phyloP scores from a whole-genome alignment of 2,113 vertebrate genomes.

The Cacatua alba region DNA sequence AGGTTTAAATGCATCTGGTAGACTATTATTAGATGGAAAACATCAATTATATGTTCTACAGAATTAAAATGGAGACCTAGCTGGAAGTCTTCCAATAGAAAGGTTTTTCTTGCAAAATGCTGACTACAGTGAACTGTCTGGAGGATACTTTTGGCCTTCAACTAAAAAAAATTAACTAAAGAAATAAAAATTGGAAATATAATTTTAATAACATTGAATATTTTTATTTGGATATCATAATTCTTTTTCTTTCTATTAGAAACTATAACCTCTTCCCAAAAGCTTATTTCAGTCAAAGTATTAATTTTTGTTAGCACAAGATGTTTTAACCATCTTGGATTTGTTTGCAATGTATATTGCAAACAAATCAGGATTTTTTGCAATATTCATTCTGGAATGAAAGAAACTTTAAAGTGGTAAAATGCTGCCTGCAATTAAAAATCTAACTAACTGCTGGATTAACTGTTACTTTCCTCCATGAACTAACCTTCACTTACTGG shows the following conservation, averaged over 20 bases:
- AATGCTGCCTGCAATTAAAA: background rate
- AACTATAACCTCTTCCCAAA: background rate
- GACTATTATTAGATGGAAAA: slow-evolving; percentile 11
- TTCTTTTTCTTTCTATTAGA: background rate
- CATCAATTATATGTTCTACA: background rate
- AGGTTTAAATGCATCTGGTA: background rate
- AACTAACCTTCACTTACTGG: background rate
- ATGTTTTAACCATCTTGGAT: background rate
- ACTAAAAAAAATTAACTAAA: background rate
- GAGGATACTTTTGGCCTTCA: slow-evolving; percentile 14
- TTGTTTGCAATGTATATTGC: background rate
- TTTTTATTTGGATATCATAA: background rate
- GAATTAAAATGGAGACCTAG: slow-evolving; percentile 7
- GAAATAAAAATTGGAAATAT: background rate
- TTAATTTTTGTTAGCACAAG: background rate
- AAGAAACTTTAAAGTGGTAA: background rate
- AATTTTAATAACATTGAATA: background rate
- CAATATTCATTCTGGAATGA: background rate
- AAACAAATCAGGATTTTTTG: background rate
- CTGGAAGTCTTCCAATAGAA: slow-evolving; percentile 32
- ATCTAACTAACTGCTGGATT: background rate
- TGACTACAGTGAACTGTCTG: background rate
- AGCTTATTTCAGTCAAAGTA: background rate
- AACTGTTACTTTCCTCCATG: background rate
- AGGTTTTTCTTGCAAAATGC: background rate